These are phyloP conservation scores for Hemicentrotus pulcherrimus DNA, from an alignment of 35 echinoderm and acorn worm species.

Conservation along the genomic window DNA sequence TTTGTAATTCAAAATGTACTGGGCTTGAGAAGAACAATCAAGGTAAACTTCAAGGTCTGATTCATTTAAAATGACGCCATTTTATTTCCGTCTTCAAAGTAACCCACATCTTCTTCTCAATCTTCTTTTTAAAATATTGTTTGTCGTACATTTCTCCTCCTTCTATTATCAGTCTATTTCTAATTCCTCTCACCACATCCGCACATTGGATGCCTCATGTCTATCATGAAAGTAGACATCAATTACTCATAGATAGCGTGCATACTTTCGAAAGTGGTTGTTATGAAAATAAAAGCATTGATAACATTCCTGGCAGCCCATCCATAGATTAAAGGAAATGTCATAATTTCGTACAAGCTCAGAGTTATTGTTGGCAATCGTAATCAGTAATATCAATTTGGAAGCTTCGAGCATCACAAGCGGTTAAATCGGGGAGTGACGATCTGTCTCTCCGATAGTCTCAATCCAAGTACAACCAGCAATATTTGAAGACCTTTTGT, in stretches of 20 bases:
- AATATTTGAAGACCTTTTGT: not conserved
- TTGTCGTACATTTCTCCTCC: too few relatives aligned
- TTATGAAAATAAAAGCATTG: not conserved
- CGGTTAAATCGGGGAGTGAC: not conserved
- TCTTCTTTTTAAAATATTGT: too few relatives aligned
- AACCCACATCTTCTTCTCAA: too few relatives aligned
- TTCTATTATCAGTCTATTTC: too few relatives aligned
- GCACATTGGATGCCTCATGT: too few relatives aligned
- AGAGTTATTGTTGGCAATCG: not conserved
- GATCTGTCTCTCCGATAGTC: not conserved
- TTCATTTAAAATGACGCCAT: too few relatives aligned
- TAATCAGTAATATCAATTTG: not conserved
- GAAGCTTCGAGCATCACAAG: not conserved
- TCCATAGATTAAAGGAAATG: not conserved
- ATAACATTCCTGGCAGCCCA: not conserved
- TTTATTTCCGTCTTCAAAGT: too few relatives aligned
- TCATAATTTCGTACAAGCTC: not conserved
- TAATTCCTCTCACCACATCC: too few relatives aligned
- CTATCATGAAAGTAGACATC: not conserved
- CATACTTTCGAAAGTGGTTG: not conserved
- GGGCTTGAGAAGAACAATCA: too few relatives aligned
- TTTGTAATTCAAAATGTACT: too few relatives aligned
- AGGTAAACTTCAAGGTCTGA: too few relatives aligned
- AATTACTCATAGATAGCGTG: not conserved
- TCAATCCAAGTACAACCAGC: not conserved